Base-by-base conservation (phyloP, 92 coral and sea anemone species). In the Palythoa grandis region DNA sequence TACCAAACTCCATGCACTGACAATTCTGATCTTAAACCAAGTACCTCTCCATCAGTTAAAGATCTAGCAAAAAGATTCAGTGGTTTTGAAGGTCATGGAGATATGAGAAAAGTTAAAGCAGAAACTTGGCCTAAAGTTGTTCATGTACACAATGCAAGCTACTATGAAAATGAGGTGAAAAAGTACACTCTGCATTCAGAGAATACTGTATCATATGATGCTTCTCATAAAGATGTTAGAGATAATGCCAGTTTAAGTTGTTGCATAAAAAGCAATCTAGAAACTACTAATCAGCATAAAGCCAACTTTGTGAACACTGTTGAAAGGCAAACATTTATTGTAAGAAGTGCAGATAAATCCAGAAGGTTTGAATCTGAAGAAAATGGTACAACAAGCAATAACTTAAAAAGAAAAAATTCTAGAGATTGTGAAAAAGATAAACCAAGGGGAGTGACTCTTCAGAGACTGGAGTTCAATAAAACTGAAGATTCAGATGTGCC, bases 51-150 rank as follows among this genome's bases (percentile, higher is more conserved):
- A 10, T 90, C 98, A 2, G 98, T 94, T 12, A 89, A 87, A 88
- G 98, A 92, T 29, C 82, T 94, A 54, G 98, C 95, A 19, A 92
- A 85, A 67, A 88, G 93, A 74, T 94, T 92, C 38, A 90, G 92
- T 74, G 92, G 91, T 60, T 72, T 61, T 19, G 80, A 60, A 61
- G 82, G 65, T 61, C 75, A 77, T 20, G 63, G 88, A 77, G 98
- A 94, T 38, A 83, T 90, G 83, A 75, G 91, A 74, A 89, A 88
- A 25, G 94, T 87, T 7, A 92, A 90, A 78, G 92, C 96, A 11
- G 94, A 93, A 74, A 89, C 90, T 11, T 93, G 94, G 94, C 93
- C 94, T 5, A 91, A 91, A 77, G 72, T 75, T 83, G 93, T 86
- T 0, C 88, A 86, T 25, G 90, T 88, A 35, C 93, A 87, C 19